Conservation (phyloP, 92 coral and sea anemone genomes). For the Anthopleura xanthogrammica region DNA sequence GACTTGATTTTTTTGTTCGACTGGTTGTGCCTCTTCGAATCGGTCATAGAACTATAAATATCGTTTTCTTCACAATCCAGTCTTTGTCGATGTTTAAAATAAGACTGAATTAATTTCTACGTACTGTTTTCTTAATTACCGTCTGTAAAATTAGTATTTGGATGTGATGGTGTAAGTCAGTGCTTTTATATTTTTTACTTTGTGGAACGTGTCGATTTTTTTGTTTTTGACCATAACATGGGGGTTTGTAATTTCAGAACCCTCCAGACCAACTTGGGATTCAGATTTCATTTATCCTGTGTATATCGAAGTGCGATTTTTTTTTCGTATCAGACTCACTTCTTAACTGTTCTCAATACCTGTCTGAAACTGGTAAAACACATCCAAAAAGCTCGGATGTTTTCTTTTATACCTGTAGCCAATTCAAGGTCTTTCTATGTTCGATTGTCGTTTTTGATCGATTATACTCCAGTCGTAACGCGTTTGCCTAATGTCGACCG, state of each 20-base stretch:
- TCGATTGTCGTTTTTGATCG: constrained; percentile 26
- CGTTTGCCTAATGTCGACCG: neutral
- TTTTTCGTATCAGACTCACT: constrained; percentile 13
- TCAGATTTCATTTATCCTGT: constrained; percentile 28
- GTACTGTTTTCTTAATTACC: constrained; percentile 8
- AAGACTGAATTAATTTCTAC: neutral
- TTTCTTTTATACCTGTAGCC: constrained; percentile 25
- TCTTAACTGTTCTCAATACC: constrained; percentile 15
- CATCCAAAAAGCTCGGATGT: constrained; percentile 29
- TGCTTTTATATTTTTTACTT: constrained; percentile 1
- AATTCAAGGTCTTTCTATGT: constrained; percentile 19
- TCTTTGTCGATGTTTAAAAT: neutral
- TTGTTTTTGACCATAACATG: constrained; percentile 19
- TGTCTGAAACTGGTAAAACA: constrained; percentile 29
- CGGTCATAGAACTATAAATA: constrained; percentile 33
- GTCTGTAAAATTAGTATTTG: neutral
- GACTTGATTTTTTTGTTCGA: constrained; percentile 22
- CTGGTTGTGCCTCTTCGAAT: constrained; percentile 6
- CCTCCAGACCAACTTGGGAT: constrained; percentile 1
- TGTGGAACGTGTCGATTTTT: constrained; percentile 28
- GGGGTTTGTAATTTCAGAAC: constrained; percentile 20
- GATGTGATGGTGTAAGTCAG: constrained; percentile 4
- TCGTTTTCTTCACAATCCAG: neutral
- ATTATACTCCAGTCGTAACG: constrained; percentile 17
- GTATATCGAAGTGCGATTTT: neutral